Conservation (phyloP, 1,140 invertebrate genomes). For the Heterodera schachtii region DNA sequence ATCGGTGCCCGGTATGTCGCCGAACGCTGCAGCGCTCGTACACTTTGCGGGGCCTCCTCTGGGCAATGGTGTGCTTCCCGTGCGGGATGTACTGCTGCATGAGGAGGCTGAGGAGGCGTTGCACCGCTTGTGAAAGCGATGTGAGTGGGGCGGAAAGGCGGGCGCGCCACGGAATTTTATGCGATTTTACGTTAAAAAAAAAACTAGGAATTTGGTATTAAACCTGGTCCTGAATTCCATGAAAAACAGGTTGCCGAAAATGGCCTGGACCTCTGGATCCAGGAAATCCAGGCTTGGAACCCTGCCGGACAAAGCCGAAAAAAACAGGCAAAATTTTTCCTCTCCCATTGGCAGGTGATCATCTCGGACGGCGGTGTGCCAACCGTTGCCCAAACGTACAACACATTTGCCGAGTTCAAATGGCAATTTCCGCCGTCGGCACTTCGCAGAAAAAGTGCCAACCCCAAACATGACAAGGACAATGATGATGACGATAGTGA, state of each 20-base stretch:
- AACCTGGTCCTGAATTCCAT: too few species aligned
- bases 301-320: background rate
- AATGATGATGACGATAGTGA: background rate
- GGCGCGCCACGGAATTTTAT: background rate
- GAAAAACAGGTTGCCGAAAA: too few species aligned
- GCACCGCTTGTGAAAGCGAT: constrained; percentile 49
- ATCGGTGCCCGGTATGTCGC: constrained; percentile 34
- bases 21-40: constrained; percentile 42
- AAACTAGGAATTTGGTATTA: too few species aligned
- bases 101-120: constrained; percentile 36
- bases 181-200: too few species aligned
- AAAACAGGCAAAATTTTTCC: background rate
- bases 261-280: too few species aligned
- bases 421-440: constrained; percentile 42
- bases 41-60: constrained; percentile 56
- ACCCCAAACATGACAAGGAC: constrained; percentile 5
- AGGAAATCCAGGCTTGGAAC: too few species aligned
- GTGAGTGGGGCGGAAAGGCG: constrained; percentile 22
- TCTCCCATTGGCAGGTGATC: constrained; percentile 31
- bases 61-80: constrained; percentile 57
- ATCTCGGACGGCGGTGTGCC: constrained; percentile 41
- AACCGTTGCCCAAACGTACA: constrained; percentile 39
- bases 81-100: constrained; percentile 60
- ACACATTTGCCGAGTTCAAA: constrained; percentile 39
- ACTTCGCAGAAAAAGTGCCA: background rate